Percentiles rank a stretch among this genome's conserved stretches.
Evolutionary conservation across 2,797 vertebrate species (phyloP).

Genomic region (Eidolon dupreanum): DNA sequence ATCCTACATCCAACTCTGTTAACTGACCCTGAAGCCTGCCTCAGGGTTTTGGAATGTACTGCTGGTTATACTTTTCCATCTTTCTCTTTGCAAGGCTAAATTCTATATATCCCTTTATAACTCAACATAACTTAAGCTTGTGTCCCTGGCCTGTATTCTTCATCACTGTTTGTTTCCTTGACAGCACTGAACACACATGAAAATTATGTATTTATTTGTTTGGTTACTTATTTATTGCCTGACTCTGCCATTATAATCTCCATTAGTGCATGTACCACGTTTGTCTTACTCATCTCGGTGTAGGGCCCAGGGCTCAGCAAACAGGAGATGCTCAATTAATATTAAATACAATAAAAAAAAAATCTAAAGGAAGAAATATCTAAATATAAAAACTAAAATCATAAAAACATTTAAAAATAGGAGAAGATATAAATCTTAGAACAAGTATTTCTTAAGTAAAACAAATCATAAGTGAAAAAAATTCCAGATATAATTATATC

Average conservation of each 20-base stretch:
- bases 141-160: background rate
- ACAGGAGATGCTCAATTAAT: background rate
- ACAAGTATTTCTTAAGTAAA: background rate
- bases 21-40: background rate
- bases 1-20: background rate
- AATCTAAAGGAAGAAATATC: background rate
- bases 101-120: background rate
- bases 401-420: background rate
- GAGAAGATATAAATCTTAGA: background rate
- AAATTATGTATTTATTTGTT: background rate
- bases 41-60: background rate
- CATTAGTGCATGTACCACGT: background rate
- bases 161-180: background rate
- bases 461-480: background rate
- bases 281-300: background rate
- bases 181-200: background rate
- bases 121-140: background rate
- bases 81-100: background rate
- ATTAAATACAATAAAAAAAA: background rate
- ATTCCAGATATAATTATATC: background rate
- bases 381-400: background rate
- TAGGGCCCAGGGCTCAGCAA: background rate
- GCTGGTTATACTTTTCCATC: background rate
- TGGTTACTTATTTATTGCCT: background rate
- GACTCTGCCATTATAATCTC: background rate